These are phyloP conservation scores for Ceryle rudis DNA, from an alignment of 2,797 vertebrate genomes.

Conservation along the genomic window DNA sequence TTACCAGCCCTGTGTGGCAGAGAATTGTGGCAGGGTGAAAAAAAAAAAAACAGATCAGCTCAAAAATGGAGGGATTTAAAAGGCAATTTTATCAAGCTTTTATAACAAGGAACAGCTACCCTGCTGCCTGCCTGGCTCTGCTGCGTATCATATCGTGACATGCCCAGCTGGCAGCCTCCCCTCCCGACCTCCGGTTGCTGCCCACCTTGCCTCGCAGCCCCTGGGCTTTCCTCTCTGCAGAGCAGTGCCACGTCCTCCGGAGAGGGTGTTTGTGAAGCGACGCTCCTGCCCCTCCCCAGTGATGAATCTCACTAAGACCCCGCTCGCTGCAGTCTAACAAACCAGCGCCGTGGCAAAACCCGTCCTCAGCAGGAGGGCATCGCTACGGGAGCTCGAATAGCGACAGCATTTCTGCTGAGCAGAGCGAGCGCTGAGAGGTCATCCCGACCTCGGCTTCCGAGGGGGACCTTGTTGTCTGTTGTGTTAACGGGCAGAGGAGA, in stretches of 20 bases:
- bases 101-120: neutral
- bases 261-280: neutral
- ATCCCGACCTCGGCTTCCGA: neutral
- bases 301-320: rapidly evolving
- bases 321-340: rapidly evolving
- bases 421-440: neutral
- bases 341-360: neutral
- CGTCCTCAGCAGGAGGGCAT: neutral
- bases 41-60: neutral
- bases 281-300: neutral
- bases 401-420: neutral
- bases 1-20: neutral
- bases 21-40: neutral
- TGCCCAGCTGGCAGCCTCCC: neutral
- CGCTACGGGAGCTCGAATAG: neutral
- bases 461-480: neutral
- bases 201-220: neutral
- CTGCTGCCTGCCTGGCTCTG: neutral
- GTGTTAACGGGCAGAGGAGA: neutral
- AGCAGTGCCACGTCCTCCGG: rapidly evolving
- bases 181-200: neutral
- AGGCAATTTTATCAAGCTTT: neutral
- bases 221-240: neutral
- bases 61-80: neutral
- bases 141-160: rapidly evolving